phyloP scores from a whole-genome alignment of 2,113 vertebrate species.

The Chrysochloris asiatica region DNA sequence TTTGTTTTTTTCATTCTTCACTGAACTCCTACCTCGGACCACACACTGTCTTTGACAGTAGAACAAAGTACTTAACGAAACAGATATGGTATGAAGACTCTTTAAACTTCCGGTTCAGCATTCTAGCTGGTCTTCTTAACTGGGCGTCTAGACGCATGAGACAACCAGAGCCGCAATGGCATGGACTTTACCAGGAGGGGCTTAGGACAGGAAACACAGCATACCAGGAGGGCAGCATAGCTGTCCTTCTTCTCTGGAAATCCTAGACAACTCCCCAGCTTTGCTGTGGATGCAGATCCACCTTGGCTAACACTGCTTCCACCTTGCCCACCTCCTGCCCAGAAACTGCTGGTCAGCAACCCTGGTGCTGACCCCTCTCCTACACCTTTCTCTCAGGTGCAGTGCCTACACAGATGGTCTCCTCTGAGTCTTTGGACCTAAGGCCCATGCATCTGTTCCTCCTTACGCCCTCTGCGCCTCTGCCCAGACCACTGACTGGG shows the following conservation, averaged over 20 bases:
- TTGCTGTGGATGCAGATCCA: background rate
- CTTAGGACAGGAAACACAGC: background rate
- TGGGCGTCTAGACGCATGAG: background rate
- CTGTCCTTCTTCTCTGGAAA: no score
- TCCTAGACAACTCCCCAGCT: background rate
- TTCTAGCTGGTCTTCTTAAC: background rate
- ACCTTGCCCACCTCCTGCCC: background rate
- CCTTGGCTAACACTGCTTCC: background rate
- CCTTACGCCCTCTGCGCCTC: background rate
- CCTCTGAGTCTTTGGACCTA: background rate
- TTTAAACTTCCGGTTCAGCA: background rate
- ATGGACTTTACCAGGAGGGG: background rate
- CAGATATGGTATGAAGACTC: background rate
- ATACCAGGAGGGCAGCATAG: background rate
- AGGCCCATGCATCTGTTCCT: background rate
- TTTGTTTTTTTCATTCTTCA: background rate
- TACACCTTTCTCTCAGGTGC: background rate
- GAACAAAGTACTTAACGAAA: background rate
- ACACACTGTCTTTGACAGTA: background rate
- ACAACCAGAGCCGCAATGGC: background rate
- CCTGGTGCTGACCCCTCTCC: background rate
- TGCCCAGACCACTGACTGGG: background rate
- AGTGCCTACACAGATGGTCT: accelerated
- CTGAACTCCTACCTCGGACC: background rate
- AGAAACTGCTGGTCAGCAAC: accelerated